Evolutionary conservation across 1,140 invertebrate genomes (phyloP).

Genomic region (Drosophila obscura): DNA sequence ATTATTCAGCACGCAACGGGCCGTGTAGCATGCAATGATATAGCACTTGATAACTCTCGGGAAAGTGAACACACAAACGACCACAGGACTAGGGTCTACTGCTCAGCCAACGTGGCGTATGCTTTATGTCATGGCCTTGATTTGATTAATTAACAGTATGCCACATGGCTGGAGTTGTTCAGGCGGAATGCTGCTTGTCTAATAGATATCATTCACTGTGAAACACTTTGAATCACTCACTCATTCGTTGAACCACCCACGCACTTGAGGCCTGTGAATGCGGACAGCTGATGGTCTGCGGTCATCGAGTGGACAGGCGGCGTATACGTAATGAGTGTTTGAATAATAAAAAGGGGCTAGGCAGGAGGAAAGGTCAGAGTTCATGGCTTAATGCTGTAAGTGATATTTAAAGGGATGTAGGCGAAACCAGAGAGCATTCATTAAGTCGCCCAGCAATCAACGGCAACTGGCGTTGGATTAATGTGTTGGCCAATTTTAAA

Average conservation of each 20-base stretch:
- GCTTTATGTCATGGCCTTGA: slow-evolving; percentile 14
- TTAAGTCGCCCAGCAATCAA: slow-evolving; percentile 11
- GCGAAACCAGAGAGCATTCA: slow-evolving; percentile 7
- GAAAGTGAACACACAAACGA: neutral
- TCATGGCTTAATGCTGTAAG: slow-evolving; percentile 10
- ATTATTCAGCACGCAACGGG: slow-evolving; percentile 4
- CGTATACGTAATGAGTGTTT: slow-evolving; percentile 44
- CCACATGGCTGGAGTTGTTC: slow-evolving; percentile 11
- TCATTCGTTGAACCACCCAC: too few species aligned
- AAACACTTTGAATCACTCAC: neutral
- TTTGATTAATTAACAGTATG: slow-evolving; percentile 57
- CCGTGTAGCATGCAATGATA: slow-evolving; percentile 1
- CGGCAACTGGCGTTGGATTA: slow-evolving; percentile 15
- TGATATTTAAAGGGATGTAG: slow-evolving; percentile 14
- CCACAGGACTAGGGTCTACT: neutral
- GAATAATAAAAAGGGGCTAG: slow-evolving; percentile 34
- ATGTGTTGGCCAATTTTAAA: slow-evolving; percentile 26
- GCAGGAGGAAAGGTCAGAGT: slow-evolving; percentile 23
- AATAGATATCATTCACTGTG: slow-evolving; percentile 31
- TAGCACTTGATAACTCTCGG: neutral
- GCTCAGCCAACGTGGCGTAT: slow-evolving; percentile 28
- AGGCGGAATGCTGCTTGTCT: slow-evolving; percentile 34
- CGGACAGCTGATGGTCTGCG: slow-evolving; percentile 28
- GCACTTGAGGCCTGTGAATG: slow-evolving; percentile 33
- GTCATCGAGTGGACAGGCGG: slow-evolving; percentile 4